Evolutionary conservation across 2,797 vertebrate genomes (phyloP).

Genomic region (Ispidina picta): DNA sequence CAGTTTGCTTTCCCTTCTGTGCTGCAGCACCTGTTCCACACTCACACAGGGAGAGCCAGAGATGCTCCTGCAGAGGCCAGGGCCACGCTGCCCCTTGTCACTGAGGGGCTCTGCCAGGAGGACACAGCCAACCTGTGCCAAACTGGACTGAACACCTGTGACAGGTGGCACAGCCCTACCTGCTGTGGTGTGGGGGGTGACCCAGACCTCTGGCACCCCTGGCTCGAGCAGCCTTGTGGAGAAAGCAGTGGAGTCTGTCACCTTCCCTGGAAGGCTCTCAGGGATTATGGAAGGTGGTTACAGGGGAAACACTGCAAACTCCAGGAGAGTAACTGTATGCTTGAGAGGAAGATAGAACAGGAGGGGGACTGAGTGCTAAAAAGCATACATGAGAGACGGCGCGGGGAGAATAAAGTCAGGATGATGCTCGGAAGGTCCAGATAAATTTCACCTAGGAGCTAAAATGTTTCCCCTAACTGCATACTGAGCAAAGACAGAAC

Average conservation of each 20-base stretch:
- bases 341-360: neutral
- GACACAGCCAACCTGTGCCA: neutral
- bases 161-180: neutral
- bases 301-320: neutral
- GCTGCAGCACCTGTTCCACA: neutral
- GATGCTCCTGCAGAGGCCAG: neutral
- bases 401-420: neutral
- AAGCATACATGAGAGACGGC: accelerated
- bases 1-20: neutral
- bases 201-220: neutral
- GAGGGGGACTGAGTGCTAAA: neutral
- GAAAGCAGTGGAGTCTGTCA: accelerated
- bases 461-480: neutral
- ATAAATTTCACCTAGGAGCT: neutral
- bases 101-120: neutral
- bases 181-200: accelerated
- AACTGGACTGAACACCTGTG: neutral
- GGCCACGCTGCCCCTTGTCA: neutral
- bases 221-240: no score
- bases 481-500: neutral
- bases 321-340: neutral
- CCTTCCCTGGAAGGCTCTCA: neutral
- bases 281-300: no score
- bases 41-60: neutral
- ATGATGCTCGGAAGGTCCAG: neutral